These are phyloP conservation scores for Adineta ricciae DNA, from an alignment of 2,888 invertebrate genomes.

Conservation along the genomic window DNA sequence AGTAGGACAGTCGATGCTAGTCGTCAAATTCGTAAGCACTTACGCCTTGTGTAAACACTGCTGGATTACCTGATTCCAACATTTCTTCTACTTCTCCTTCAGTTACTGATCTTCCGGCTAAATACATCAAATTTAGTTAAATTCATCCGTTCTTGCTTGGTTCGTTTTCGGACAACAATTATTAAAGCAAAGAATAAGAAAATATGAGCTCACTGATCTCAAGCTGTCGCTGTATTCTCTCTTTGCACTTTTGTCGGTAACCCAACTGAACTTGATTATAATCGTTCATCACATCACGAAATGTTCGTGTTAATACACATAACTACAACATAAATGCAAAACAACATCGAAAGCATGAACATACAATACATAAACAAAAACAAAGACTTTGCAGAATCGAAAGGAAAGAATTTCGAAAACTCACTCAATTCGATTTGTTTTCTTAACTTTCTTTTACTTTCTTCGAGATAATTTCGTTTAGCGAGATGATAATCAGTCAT, in stretches of 20 bases:
- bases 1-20: background rate
- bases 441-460: background rate
- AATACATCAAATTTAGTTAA: background rate
- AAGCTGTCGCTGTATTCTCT: slow-evolving; percentile 48
- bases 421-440: background rate
- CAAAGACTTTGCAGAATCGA: background rate
- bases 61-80: slow-evolving; percentile 94
- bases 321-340: slow-evolving; percentile 20
- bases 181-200: slow-evolving; percentile 10
- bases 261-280: slow-evolving; percentile 49
- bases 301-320: slow-evolving; percentile 55
- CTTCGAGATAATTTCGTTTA: background rate
- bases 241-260: slow-evolving; percentile 48
- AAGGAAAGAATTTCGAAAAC: background rate
- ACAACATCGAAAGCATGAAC: background rate
- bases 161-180: background rate
- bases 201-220: slow-evolving; percentile 49
- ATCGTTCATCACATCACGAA: slow-evolving; percentile 59
- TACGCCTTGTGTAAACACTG: slow-evolving; percentile 93
- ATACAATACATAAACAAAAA: background rate
- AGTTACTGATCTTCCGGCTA: slow-evolving; percentile 87
- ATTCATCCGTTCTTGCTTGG: background rate
- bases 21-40: slow-evolving; percentile 41
- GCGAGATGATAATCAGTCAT: background rate
- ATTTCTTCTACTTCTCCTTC: slow-evolving; percentile 96